phyloP scores from a whole-genome alignment of 2,888 invertebrate genomes.

The Drosophila prolongata region DNA sequence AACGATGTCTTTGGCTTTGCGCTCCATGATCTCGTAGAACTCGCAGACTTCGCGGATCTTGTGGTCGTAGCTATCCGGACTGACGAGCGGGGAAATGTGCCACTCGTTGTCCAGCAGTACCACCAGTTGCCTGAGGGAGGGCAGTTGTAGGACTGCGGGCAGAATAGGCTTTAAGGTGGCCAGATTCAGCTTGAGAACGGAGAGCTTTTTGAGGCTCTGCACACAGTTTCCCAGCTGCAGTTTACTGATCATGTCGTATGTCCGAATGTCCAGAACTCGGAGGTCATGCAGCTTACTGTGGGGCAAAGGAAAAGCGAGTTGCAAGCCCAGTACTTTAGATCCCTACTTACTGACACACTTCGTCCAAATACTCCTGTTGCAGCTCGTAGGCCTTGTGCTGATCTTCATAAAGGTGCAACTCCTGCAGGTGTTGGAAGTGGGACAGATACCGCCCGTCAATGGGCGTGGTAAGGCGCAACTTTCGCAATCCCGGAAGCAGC shows the following conservation, averaged over 20 bases:
- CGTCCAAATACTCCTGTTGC: slow-evolving; percentile 69
- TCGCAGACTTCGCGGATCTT: slow-evolving; percentile 78
- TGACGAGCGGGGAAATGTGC: slow-evolving; percentile 54
- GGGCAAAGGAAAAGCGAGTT: neutral
- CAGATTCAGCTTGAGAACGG: slow-evolving; percentile 73
- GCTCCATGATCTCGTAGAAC: slow-evolving; percentile 74
- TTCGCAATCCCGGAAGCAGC: slow-evolving; percentile 71
- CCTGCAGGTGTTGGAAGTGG: slow-evolving; percentile 68
- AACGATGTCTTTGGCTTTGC: slow-evolving; percentile 59
- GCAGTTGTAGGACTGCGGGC: slow-evolving; percentile 65
- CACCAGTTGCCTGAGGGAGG: slow-evolving; percentile 65
- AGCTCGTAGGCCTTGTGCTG: slow-evolving; percentile 74
- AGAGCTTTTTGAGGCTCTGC: slow-evolving; percentile 61
- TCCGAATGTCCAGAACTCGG: slow-evolving; percentile 73
- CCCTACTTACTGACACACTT: slow-evolving; percentile 62
- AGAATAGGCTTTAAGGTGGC: slow-evolving; percentile 72
- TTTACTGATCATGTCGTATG: slow-evolving; percentile 69
- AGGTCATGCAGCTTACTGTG: slow-evolving; percentile 59
- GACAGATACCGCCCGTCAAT: slow-evolving; percentile 69
- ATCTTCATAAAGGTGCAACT: slow-evolving; percentile 75
- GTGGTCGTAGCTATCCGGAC: slow-evolving; percentile 72
- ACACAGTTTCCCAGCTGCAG: slow-evolving; percentile 69
- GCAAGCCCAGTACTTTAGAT: neutral
- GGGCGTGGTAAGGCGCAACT: slow-evolving; percentile 70
- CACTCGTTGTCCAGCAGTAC: slow-evolving; percentile 76